Evolutionary conservation across 2,888 invertebrate genomes (phyloP).

Genomic region (Folsomia candida): DNA sequence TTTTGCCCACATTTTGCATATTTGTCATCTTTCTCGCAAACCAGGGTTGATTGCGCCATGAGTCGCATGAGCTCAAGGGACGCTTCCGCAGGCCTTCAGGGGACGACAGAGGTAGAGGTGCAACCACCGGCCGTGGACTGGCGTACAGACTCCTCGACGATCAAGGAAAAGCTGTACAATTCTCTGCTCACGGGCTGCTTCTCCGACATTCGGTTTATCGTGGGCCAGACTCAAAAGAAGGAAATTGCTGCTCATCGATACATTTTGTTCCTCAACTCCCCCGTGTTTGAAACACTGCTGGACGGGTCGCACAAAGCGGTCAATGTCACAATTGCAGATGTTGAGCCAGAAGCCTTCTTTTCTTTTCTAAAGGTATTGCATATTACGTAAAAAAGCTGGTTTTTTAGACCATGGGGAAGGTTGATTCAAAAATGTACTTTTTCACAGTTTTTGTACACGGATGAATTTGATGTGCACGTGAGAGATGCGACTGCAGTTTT

Average conservation of each 20-base stretch:
- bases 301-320: conserved; percentile 30
- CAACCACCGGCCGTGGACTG: conserved; percentile 26
- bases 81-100: not conserved
- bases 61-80: not conserved
- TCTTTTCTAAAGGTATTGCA: conserved; percentile 32
- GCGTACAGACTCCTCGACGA: conserved; percentile 28
- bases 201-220: conserved; percentile 28
- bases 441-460: conserved; percentile 33
- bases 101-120: conserved; percentile 19
- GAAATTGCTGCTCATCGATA: conserved; percentile 34
- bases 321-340: conserved; percentile 33
- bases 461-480: conserved; percentile 40
- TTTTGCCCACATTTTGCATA: too few species aligned
- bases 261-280: conserved; percentile 25
- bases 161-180: conserved; percentile 34
- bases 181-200: conserved; percentile 31
- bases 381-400: too few species aligned
- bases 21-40: too few species aligned
- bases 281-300: conserved; percentile 31
- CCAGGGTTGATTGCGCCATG: too few species aligned
- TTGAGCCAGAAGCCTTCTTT: conserved; percentile 36
- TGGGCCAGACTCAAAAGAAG: conserved; percentile 32
- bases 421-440: too few species aligned
- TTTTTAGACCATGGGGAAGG: too few species aligned
- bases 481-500: conserved; percentile 34